Evolutionary conservation across 2,113 vertebrate genomes (phyloP), one percentile per base, ranked within the genome.

Genomic region (Cyrtonyx montezumae): DNA sequence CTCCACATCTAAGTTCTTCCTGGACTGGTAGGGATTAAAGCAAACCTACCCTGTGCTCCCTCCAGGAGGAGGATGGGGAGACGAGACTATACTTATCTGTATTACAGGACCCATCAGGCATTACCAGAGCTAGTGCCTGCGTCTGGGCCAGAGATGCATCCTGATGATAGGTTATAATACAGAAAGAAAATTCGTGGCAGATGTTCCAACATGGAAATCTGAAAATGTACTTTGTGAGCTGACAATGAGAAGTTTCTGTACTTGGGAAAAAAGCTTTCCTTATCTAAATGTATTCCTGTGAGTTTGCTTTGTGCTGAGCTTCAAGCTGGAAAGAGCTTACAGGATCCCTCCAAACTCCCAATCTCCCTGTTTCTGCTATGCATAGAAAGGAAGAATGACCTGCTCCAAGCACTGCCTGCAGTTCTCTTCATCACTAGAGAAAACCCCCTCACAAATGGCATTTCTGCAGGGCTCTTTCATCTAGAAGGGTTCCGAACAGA

Each of bases 61-160:
- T 80, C 43, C 17, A 28, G 62, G 32, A 91, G 17, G 70, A 6
- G 16, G 6, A 23, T 17, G 66, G 79, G 66, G 22, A 79, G 43
- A 58, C 43, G 37, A 40, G 14, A 30, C 13, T 36, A 21, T 56
- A 22, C 40, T 63, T 43, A 55, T 7, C 22, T 51, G 43, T 4
- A 48, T 45, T 0, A 0, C 56, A 69, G 59, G 4, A 34, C 18
- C 53, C 43, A 43, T 12, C 1, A 2, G 51, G 53, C 40, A 15
- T 16, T 71, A 30, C 66, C 3, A 1, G 40, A 69, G 58, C 40
- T 68, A 37, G 8, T 36, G 49, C 1, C 1, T 63, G 25, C 30
- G 90, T 11, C 58, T 65, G 40, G 28, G 17, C 25, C 8, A 6
- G 5, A 76, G 23, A 46, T 21, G 8, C n/a, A 73, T 11, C 9